These are phyloP conservation scores for Aurelia coerulea DNA, from an alignment of 30 jellyfish, hydroid and myxozoan genomes.

Conservation along the genomic window DNA sequence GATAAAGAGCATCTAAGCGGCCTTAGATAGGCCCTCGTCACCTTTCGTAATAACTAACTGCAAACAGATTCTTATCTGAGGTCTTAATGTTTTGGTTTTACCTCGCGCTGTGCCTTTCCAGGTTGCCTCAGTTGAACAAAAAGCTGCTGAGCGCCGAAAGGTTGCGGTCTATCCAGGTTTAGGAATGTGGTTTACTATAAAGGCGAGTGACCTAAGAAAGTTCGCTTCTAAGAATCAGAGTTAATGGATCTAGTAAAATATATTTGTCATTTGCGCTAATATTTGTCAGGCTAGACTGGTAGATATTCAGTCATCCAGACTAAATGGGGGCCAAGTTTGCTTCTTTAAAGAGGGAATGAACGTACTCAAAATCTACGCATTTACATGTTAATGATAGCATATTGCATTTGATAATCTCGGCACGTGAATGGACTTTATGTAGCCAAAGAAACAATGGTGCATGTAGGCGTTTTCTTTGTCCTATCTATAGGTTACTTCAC, in stretches of 20 bases:
- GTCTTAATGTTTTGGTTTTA: slow-evolving; percentile 28
- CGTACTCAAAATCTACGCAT: too few relatives aligned
- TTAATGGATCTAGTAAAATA: not conserved
- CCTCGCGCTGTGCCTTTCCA: slow-evolving; percentile 28
- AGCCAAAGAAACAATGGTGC: too few relatives aligned
- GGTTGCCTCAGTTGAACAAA: slow-evolving; percentile 20
- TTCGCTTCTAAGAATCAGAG: not conserved
- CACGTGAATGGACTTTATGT: too few relatives aligned
- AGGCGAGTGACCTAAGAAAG: slow-evolving; percentile 29
- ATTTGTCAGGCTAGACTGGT: too few relatives aligned
- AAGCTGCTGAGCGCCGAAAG: slow-evolving; percentile 8
- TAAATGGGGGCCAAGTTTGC: too few relatives aligned
- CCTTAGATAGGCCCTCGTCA: not conserved
- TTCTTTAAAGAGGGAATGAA: too few relatives aligned
- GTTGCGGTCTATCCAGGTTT: slow-evolving; percentile 27
- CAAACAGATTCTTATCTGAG: not conserved
- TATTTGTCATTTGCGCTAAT: too few relatives aligned
- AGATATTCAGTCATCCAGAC: too few relatives aligned
- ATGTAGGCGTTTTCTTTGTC: too few relatives aligned
- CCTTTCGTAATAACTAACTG: slow-evolving; percentile 1
- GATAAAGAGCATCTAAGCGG: not conserved
- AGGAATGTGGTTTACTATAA: slow-evolving; percentile 26
- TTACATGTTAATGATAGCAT: too few relatives aligned
- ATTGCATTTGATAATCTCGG: too few relatives aligned
- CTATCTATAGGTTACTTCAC: too few relatives aligned